phyloP scores from a whole-genome alignment of 2,797 vertebrate species.

The Thunnus albacares region DNA sequence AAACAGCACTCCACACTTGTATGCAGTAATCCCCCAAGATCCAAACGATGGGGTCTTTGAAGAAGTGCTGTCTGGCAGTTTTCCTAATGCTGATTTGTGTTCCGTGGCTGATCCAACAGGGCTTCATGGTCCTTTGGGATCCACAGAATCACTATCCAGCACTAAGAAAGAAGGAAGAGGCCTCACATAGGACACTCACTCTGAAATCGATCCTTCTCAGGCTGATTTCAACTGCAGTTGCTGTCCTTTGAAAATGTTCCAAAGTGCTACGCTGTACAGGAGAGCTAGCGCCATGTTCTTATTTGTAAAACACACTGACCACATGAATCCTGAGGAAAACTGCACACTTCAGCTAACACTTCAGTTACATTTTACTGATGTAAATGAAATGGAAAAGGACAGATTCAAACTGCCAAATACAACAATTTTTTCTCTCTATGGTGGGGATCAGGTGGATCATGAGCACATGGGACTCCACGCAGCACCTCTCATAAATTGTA shows the following conservation, averaged over 20 bases:
- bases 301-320: background rate
- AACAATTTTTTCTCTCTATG: background rate
- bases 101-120: constrained; percentile 32
- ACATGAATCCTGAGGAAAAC: background rate
- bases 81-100: constrained; percentile 56
- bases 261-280: background rate
- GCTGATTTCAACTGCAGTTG: constrained; percentile 19
- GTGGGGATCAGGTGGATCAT: too few relatives aligned
- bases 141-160: constrained; percentile 18
- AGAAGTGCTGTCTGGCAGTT: constrained; percentile 52
- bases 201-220: constrained; percentile 41
- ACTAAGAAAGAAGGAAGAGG: constrained; percentile 27
- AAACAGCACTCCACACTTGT: constrained; percentile 19
- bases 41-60: constrained; percentile 36
- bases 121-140: constrained; percentile 43
- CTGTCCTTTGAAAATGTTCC: background rate
- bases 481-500: too few relatives aligned
- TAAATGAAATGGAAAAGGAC: background rate
- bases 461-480: background rate
- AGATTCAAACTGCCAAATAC: background rate
- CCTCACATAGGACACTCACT: constrained; percentile 30
- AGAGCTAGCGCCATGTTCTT: background rate
- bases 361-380: background rate
- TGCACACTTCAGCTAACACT: background rate
- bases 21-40: constrained; percentile 50